phyloP scores from a whole-genome alignment of 2,797 vertebrate genomes.

The Trichosurus vulpecula region DNA sequence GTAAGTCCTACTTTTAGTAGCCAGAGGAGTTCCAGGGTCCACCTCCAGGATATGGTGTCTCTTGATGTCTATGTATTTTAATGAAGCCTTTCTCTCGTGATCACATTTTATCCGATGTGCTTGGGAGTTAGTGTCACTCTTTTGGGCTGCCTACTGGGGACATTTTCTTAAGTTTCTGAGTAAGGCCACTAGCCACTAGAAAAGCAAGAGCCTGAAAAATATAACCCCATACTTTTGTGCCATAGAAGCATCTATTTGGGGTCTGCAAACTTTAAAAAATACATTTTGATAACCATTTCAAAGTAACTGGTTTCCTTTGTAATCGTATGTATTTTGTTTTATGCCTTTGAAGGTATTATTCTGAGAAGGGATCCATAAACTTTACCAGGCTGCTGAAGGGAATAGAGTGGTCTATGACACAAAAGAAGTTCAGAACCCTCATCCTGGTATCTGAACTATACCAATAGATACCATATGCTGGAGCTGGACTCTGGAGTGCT shows the following conservation, averaged over 20 bases:
- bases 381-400: not conserved
- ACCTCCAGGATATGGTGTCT: not conserved
- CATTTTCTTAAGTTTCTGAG: not conserved
- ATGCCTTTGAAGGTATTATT: not conserved
- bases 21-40: not conserved
- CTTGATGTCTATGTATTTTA: not conserved
- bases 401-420: not conserved
- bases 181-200: not conserved
- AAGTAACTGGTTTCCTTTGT: not conserved
- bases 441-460: not conserved
- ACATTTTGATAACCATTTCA: not conserved
- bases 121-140: not conserved
- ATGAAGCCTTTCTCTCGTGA: not conserved
- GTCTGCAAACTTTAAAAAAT: not conserved
- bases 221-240: not conserved
- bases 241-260: not conserved
- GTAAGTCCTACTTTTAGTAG: not conserved
- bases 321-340: not conserved
- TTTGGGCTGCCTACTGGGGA: not conserved
- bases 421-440: not conserved
- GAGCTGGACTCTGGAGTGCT: not conserved
- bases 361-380: not conserved
- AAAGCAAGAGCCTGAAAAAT: not conserved
- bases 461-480: not conserved
- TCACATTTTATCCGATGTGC: not conserved